Conservation (phyloP, 2,113 vertebrate species). For the Cyanoramphus novaezelandiae region DNA sequence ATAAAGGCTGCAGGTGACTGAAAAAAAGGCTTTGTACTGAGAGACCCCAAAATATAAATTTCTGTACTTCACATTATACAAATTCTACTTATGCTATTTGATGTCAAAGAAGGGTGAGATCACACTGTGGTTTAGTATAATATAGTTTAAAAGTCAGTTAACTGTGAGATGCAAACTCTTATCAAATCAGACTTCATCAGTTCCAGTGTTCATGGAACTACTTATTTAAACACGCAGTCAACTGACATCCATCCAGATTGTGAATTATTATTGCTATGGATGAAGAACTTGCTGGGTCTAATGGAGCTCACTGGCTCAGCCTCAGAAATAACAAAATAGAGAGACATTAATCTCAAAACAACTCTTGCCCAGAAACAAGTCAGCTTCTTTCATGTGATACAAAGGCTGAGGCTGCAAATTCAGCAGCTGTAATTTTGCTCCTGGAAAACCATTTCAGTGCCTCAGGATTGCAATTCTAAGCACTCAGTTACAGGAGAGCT, state of each 20-base stretch:
- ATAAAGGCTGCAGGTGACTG: background rate
- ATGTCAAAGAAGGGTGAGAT: background rate
- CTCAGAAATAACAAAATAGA: background rate
- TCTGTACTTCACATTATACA: background rate
- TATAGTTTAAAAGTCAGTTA: background rate
- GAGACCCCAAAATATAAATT: background rate
- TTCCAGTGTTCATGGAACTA: background rate
- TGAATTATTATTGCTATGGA: background rate
- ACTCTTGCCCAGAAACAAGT: background rate
- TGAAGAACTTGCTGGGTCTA: background rate
- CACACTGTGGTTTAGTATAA: background rate
- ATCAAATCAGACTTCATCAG: background rate
- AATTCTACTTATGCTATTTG: background rate
- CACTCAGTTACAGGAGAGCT: background rate
- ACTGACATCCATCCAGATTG: background rate
- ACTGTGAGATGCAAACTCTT: background rate
- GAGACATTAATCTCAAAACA: background rate
- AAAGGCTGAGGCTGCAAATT: background rate
- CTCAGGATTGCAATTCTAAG: background rate
- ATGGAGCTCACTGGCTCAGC: background rate
- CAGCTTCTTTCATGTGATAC: background rate
- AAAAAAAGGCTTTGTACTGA: background rate
- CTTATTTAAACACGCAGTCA: background rate
- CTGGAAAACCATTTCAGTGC: background rate
- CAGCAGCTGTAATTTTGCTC: background rate